Evolutionary conservation across 2,797 vertebrate species (phyloP), one percentile per base, ranked within the genome.

Genomic region (Acanthopagrus latus): DNA sequence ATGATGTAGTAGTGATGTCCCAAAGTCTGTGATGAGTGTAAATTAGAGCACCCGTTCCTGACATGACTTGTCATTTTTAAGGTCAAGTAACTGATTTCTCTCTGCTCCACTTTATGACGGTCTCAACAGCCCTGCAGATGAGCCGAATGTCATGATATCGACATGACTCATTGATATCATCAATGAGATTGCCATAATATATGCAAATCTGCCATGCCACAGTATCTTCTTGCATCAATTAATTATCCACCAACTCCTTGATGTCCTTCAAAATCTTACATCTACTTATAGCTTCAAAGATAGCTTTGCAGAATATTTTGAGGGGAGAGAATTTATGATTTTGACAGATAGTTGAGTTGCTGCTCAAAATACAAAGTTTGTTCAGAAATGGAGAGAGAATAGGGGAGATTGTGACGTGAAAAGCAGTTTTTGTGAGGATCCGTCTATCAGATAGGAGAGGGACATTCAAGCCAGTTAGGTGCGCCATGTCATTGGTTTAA

Each of bases 191-290:
- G 18, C 56, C 21, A 21, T 75, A 65, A 87, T 86, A 54, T 68
- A 77, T 82, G 74, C 70, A 79, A 72, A 57, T 76, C 63, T 55
- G 66, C 59, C 64, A 23, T 50, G 65, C 55, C 20, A 33, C 33
- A 33, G 33, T 33, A 62, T 71, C 56, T 71, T 59, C 67, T 25
- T 25, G 43, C 80, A 90, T 93, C 57, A 87, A 88, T 93, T 84
- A 86, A 91, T 91, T 76, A 90, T 90, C 29, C 44, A 7, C 58
- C 58, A 51, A 17, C 27, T 76, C 68, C 62, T 90, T 88, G 76
- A 91, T 88, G 78, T 90, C 71, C 70, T 33, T 33, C 33, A 7
- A 77, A 65, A 84, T 74, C 76, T 77, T 62, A 68, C 29, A 83
- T 78, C 68, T 23, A 62, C 23, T 58, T 67, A 64, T 47, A 69